A percentile compares a stretch with the other conserved stretches of the same genome.
Conservation (phyloP, 2,113 vertebrate species). For the Dasyurus viverrinus region DNA sequence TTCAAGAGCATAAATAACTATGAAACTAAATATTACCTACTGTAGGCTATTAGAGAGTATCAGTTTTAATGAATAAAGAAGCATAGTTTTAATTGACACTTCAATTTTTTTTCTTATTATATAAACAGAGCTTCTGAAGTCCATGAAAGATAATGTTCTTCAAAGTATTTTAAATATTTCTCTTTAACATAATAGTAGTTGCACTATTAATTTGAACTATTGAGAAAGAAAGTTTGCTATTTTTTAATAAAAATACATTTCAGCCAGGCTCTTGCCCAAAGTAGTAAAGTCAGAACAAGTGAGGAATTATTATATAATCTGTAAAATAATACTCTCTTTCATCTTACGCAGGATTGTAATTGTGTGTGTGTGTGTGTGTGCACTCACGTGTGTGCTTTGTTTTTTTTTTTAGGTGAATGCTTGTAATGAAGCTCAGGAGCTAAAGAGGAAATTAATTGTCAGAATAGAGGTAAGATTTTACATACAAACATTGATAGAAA, state of each 20-base stretch:
- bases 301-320: neutral
- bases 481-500: neutral
- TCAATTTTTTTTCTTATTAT: neutral
- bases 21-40: neutral
- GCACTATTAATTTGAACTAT: neutral
- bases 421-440: slow-evolving; percentile 50
- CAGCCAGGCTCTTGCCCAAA: neutral
- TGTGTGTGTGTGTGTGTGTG: neutral
- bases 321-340: neutral
- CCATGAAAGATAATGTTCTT: neutral
- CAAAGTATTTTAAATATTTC: neutral
- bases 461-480: slow-evolving; percentile 56
- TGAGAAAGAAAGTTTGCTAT: neutral
- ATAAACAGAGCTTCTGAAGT: neutral
- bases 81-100: slow-evolving; percentile 9
- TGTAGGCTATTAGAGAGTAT: slow-evolving; percentile 3
- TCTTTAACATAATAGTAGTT: neutral
- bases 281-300: neutral
- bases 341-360: neutral
- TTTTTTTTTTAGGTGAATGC: slow-evolving; percentile 41
- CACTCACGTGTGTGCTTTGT: too few relatives aligned
- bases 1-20: neutral
- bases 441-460: slow-evolving; percentile 53
- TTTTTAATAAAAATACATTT: slow-evolving; percentile 17
- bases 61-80: slow-evolving; percentile 20